A percentile compares a stretch with the other conserved stretches of the same genome.
phyloP scores from a whole-genome alignment of 2,888 invertebrate species.

The Dasypogon diadema region DNA sequence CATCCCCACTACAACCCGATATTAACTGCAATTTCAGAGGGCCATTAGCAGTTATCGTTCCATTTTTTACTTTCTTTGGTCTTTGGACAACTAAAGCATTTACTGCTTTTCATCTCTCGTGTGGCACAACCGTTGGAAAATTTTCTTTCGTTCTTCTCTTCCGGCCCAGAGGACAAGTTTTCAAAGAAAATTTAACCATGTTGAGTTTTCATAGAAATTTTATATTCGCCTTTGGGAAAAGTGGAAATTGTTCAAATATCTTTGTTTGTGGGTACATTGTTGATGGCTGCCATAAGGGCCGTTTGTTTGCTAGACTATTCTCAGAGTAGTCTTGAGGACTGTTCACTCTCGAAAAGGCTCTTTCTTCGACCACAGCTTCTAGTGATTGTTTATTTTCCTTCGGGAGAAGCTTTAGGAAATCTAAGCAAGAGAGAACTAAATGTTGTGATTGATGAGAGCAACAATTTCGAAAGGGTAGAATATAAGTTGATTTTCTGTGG shows the following conservation, averaged over 20 bases:
- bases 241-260: constrained; percentile 48
- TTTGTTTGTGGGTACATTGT: constrained; percentile 32
- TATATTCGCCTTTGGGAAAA: constrained; percentile 44
- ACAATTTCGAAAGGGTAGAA: no score
- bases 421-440: not conserved
- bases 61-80: not conserved
- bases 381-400: constrained; percentile 35
- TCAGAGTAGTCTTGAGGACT: constrained; percentile 28
- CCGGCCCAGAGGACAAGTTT: not conserved
- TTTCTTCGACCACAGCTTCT: constrained; percentile 16
- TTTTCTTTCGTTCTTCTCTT: constrained; percentile 8
- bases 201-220: constrained; percentile 46
- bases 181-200: constrained; percentile 29
- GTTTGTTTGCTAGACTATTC: constrained; percentile 27
- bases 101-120: constrained; percentile 8
- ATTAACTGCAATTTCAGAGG: not conserved
- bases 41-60: not conserved
- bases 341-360: constrained; percentile 18
- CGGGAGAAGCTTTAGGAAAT: not conserved
- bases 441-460: not conserved
- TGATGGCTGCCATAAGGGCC: constrained; percentile 32
- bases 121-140: not conserved
- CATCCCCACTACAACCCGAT: not conserved
- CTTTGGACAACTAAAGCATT: not conserved
- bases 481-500: no score